phyloP scores from a whole-genome alignment of 2,888 invertebrate species.

The Meteorus colon region DNA sequence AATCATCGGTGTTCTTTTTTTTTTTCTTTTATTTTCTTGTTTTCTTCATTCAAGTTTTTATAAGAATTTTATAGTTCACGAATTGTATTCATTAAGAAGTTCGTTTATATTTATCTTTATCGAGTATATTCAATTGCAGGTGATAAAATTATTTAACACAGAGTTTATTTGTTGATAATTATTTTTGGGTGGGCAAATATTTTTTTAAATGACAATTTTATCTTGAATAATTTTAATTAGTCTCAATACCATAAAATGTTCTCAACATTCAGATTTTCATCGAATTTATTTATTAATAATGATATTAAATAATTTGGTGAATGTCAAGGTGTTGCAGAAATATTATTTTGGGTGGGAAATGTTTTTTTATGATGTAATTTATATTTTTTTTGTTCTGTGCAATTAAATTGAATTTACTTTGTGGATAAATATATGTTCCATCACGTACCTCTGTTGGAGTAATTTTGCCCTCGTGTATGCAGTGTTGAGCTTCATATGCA shows the following conservation, averaged over 20 bases:
- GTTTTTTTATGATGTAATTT: too few species aligned
- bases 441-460: too few species aligned
- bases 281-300: too few species aligned
- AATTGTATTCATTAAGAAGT: not conserved
- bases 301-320: not conserved
- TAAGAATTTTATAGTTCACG: not conserved
- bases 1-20: slow-evolving; percentile 12
- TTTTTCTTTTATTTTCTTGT: not conserved
- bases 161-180: not conserved
- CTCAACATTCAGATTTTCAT: too few species aligned
- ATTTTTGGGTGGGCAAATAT: not conserved
- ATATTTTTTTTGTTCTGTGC: too few species aligned
- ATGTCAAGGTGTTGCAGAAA: not conserved
- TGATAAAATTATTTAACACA: not conserved
- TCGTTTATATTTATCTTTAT: not conserved
- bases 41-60: not conserved
- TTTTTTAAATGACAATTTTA: too few species aligned
- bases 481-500: too few species aligned
- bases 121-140: not conserved
- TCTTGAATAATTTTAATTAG: too few species aligned
- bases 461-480: too few species aligned
- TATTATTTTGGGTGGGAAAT: not conserved
- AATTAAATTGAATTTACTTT: too few species aligned
- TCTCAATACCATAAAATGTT: too few species aligned
- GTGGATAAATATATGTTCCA: too few species aligned